Conservation (phyloP, 2,888 invertebrate species). For the Capitulum mitella region DNA sequence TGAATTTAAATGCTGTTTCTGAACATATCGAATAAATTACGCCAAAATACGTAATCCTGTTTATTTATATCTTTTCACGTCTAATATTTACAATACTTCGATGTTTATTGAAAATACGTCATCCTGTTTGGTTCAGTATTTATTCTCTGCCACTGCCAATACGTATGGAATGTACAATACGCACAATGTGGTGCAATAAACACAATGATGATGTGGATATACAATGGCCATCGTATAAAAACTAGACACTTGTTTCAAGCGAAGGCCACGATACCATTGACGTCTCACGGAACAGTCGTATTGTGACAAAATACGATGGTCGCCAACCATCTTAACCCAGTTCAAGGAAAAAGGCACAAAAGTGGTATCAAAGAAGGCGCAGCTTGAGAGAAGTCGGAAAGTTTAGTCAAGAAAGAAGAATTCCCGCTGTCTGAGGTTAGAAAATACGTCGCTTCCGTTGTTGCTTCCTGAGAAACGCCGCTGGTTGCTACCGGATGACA, state of each 20-base stretch:
- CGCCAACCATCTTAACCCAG: neutral
- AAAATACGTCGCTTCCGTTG: neutral
- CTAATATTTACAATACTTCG: too few relatives aligned
- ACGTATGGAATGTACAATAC: constrained; percentile 14
- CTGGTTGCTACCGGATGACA: neutral
- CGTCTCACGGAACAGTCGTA: neutral
- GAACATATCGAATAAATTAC: too few relatives aligned
- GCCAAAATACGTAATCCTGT: too few relatives aligned
- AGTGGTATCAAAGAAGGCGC: neutral
- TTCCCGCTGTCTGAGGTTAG: neutral
- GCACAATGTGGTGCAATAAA: constrained; percentile 1
- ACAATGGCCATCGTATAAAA: neutral
- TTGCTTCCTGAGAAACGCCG: neutral
- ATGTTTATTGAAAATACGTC: too few relatives aligned
- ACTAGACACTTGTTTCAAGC: neutral
- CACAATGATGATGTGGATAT: constrained; percentile 5
- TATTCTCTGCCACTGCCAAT: neutral
- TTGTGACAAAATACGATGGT: constrained; percentile 13
- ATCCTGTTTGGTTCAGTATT: neutral
- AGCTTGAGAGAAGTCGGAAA: neutral
- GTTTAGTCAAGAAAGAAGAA: neutral
- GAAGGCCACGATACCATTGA: neutral
- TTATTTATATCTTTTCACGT: too few relatives aligned
- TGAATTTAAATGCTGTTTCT: too few relatives aligned
- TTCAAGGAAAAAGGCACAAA: neutral